Evolutionary conservation across 2,888 invertebrate species (phyloP).

Genomic region (Nebria brevicollis): DNA sequence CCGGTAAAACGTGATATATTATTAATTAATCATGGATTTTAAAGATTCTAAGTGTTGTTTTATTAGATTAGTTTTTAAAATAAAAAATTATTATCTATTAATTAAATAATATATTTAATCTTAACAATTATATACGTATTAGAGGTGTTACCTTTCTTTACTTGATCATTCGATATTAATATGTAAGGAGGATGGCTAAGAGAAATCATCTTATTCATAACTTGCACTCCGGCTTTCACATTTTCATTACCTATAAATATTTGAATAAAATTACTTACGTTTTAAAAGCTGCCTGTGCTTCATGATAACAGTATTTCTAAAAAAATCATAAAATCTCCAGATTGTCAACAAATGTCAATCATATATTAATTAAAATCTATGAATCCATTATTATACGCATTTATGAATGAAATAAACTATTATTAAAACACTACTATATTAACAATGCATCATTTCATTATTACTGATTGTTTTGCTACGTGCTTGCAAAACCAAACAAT

Average conservation of each 20-base stretch:
- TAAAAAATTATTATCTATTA: no score
- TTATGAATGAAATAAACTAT: background rate
- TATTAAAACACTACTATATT: background rate
- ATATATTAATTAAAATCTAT: background rate
- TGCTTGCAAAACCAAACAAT: background rate
- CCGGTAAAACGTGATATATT: no score
- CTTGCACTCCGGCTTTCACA: conserved; percentile 26
- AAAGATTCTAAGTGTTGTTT: no score
- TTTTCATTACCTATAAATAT: conserved; percentile 25
- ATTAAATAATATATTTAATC: no score
- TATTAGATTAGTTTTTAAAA: no score
- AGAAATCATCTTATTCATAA: conserved; percentile 29
- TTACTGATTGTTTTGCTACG: background rate
- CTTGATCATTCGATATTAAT: conserved; percentile 29
- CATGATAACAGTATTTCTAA: background rate
- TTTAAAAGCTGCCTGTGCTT: background rate
- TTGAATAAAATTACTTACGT: conserved; percentile 18
- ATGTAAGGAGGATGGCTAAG: conserved; percentile 26
- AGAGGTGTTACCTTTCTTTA: background rate
- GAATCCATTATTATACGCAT: background rate
- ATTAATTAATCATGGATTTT: no score
- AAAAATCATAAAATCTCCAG: background rate
- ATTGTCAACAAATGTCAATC: background rate
- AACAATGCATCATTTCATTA: background rate
- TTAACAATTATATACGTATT: background rate